These are phyloP conservation scores for Meliscaeva auricollis DNA, from an alignment of 2,888 invertebrate species.

Conservation along the genomic window DNA sequence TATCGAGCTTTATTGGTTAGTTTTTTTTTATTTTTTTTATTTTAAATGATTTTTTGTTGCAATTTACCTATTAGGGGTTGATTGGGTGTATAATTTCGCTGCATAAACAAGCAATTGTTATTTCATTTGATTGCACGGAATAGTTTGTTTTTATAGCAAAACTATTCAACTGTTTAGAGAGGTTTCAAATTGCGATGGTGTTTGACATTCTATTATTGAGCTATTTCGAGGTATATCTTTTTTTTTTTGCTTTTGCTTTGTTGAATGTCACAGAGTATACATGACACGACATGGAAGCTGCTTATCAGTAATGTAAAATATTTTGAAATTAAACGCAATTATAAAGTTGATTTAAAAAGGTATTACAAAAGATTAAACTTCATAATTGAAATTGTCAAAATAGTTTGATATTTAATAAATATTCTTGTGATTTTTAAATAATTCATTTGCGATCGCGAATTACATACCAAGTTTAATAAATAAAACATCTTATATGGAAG, in stretches of 20 bases:
- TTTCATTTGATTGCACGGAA: constrained; percentile 8
- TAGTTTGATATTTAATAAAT: too few relatives aligned
- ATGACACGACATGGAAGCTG: neutral
- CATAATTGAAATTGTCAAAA: neutral
- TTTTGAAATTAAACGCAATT: constrained; percentile 18
- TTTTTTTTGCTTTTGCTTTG: neutral
- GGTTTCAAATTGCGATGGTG: neutral
- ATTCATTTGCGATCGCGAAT: too few relatives aligned
- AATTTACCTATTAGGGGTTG: neutral
- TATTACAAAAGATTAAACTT: neutral
- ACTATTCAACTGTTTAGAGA: constrained; percentile 2
- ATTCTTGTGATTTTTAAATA: too few relatives aligned
- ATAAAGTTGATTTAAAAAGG: neutral
- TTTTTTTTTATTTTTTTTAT: constrained; percentile 68
- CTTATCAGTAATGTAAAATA: constrained; percentile 29
- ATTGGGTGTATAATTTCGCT: constrained; percentile 17
- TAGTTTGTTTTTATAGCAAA: neutral
- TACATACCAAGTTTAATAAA: too few relatives aligned
- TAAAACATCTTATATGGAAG: too few relatives aligned
- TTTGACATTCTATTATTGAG: neutral
- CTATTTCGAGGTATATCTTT: neutral
- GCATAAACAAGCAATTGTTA: constrained; percentile 6
- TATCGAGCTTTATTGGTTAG: constrained; percentile 88
- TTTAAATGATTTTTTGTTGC: neutral
- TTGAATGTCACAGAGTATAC: neutral